These are phyloP conservation scores for Pogona vitticeps DNA, from an alignment of 2,113 vertebrate genomes.

Conservation along the genomic window DNA sequence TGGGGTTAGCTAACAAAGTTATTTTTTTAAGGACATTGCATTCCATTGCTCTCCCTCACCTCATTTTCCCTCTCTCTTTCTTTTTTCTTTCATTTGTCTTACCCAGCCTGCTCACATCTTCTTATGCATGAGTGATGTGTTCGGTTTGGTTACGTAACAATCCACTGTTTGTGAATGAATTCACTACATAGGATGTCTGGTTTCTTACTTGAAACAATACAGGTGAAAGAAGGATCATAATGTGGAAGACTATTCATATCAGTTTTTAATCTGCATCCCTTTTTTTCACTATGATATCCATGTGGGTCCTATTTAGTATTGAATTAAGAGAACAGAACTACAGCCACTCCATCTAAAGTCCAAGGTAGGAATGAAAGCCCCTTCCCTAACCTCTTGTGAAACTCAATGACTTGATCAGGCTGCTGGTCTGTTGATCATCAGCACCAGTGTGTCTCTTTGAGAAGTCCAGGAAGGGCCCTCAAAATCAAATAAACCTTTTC, in stretches of 20 bases:
- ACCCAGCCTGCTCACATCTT: too few species aligned
- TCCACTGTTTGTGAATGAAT: too few species aligned
- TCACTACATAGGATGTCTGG: background rate
- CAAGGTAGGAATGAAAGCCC: background rate
- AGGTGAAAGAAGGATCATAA: background rate
- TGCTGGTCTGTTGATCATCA: background rate
- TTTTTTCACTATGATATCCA: background rate
- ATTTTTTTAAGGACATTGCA: too few species aligned
- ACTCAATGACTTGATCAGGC: background rate
- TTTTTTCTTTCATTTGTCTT: too few species aligned
- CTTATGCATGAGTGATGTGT: too few species aligned
- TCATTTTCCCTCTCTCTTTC: too few species aligned
- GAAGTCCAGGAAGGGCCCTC: background rate
- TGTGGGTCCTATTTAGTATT: background rate
- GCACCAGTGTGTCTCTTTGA: background rate
- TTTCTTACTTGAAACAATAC: background rate
- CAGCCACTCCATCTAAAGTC: background rate
- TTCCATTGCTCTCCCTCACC: too few species aligned
- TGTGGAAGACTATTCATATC: background rate
- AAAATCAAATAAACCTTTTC: background rate
- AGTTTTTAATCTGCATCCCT: background rate
- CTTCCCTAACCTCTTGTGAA: background rate
- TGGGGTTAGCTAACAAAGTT: too few species aligned
- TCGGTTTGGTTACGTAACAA: too few species aligned
- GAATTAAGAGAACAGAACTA: background rate